A percentile compares a stretch with the other conserved stretches of the same genome.
phyloP scores from a whole-genome alignment of 2,888 invertebrate species.

The Exephanes ischioxanthus region DNA sequence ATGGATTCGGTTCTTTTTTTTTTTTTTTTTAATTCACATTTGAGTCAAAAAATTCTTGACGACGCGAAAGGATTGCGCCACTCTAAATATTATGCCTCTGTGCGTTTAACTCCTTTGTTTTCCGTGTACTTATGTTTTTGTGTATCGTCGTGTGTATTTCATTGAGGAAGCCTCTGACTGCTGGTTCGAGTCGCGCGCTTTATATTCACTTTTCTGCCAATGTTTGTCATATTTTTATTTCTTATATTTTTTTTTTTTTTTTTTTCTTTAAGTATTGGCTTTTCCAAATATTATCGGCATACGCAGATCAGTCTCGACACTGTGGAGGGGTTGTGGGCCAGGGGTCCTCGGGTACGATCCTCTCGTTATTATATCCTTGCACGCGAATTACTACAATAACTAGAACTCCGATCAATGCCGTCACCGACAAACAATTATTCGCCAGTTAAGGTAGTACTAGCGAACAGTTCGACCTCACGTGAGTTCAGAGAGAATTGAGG shows the following conservation, averaged over 20 bases:
- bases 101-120: conserved; percentile 28
- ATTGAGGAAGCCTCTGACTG: conserved; percentile 72
- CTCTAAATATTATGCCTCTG: conserved; percentile 39
- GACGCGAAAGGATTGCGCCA: conserved; percentile 42
- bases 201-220: conserved; percentile 55
- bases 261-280: background rate
- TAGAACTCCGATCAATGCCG: background rate
- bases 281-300: conserved; percentile 41
- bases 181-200: conserved; percentile 69
- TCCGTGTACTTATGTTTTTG: conserved; percentile 37
- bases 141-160: conserved; percentile 15
- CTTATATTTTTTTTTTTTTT: conserved; percentile 23
- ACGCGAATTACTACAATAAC: background rate
- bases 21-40: conserved; percentile 18
- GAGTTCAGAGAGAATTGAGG: no score
- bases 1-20: conserved; percentile 14
- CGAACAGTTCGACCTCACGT: no score
- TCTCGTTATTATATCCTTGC: conserved; percentile 17
- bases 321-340: conserved; percentile 65
- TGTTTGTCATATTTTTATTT: background rate
- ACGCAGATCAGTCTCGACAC: conserved; percentile 59
- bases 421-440: background rate
- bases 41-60: conserved; percentile 31
- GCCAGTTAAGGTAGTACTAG: background rate
- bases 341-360: conserved; percentile 65